Base-by-base conservation (phyloP, 1,140 invertebrate genomes). In the Drosophila nigrodunni region DNA sequence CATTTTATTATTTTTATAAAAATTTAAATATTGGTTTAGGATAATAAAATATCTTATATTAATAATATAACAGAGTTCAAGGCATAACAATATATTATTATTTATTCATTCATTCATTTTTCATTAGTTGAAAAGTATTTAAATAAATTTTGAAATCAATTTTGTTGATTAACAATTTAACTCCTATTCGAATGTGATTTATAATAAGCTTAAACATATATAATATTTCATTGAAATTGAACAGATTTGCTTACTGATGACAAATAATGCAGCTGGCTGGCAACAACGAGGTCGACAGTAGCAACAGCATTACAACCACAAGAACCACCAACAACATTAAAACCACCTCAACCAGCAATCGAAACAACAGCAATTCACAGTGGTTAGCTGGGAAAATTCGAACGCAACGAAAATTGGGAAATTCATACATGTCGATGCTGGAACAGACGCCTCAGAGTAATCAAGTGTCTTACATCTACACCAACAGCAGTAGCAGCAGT, bases 261-360 rank as follows among this genome's bases (percentile, higher is more conserved):
- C 34, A 74, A 43, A 62, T 70, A 30, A 74, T 74, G 66, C 66
- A 74, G 50, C 50, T 62, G 44, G 13, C 66, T 50, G 58, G 58
- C 41, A 57, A 47, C 21, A 10, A 35, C n/a, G 30, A 59, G n/a
- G 41, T 25, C 35, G 7, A 52, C 21, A 69, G 41, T 21, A 57
- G 54, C 37, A 57, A 9, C 59, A 41, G 15, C 44, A 39, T 4
- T 30, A 30, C 6, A 30, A 30, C 25, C 25, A 30, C 25, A 30
- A 30, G 6, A 30, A 30, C 8, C 41, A 39, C 15, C 43, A 41
- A 41, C 50, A 37, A 13, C 68, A 41, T 6, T 30, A 30, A 30
- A 30, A 30, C 52, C 69, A 68, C 10, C 43, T 21, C 2, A 8
- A 57, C 54, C 54, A 35, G 3, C 37, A 55, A 7, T 15, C 34